These are phyloP conservation scores for Catostylus mosaicus DNA, from an alignment of 30 jellyfish, hydroid and myxozoan species.

Conservation along the genomic window DNA sequence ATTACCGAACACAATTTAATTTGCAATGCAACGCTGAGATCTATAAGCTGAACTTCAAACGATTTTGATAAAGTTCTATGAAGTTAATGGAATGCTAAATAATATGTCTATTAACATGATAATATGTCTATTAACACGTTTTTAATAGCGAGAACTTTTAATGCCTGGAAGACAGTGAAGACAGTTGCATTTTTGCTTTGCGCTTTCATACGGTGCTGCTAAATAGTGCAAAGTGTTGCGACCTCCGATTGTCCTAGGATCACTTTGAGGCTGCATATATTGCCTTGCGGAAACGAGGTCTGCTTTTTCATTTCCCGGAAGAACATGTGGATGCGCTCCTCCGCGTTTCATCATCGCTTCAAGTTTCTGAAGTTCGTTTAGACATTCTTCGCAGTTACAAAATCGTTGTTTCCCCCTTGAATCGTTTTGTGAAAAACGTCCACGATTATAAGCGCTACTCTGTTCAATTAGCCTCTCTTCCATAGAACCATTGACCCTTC, in stretches of 20 bases:
- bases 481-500: not conserved
- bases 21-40: too few species aligned
- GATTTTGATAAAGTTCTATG: too few species aligned
- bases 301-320: not conserved
- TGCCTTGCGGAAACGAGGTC: not conserved
- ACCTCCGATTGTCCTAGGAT: not conserved
- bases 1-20: too few species aligned
- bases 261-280: not conserved
- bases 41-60: too few species aligned
- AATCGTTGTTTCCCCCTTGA: not conserved
- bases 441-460: not conserved
- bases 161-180: not conserved
- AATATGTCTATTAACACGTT: not conserved
- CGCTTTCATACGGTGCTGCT: not conserved
- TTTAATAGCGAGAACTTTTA: not conserved
- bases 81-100: not conserved
- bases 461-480: not conserved
- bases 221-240: slow-evolving; percentile 1
- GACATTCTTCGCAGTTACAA: slow-evolving; percentile 2
- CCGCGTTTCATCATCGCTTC: not conserved
- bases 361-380: not conserved
- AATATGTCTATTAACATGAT: not conserved
- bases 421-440: not conserved
- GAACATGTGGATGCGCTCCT: not conserved
- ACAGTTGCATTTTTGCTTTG: not conserved